These are phyloP conservation scores for human DNA, from an alignment of 2,113 vertebrate species.

Conservation along the genomic window GRCh38 chr16:52430501-52431000, in stretches of 20 bases:
- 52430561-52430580: constrained; percentile 75
- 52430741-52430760: constrained; percentile 47
- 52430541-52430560: constrained; percentile 72
- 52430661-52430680: constrained; percentile 76
- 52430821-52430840: constrained; percentile 19
- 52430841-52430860: neutral
- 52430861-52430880: neutral
- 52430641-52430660: constrained; percentile 76
- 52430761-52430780: constrained; percentile 45
- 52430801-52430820: neutral
- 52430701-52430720: constrained; percentile 78
- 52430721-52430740: constrained; percentile 69
- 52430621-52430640: constrained; percentile 82
- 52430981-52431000: neutral
- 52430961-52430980: neutral
- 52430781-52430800: constrained; percentile 4
- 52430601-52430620: constrained; percentile 80
- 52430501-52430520: constrained; percentile 71
- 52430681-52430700: constrained; percentile 81
- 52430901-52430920: fast-evolving
- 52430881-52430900: neutral
- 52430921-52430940: neutral
- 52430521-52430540: constrained; percentile 71
- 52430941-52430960: neutral
- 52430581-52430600: constrained; percentile 74